Conservation (phyloP, 2,888 invertebrate species). For the Octodonta nipae region DNA sequence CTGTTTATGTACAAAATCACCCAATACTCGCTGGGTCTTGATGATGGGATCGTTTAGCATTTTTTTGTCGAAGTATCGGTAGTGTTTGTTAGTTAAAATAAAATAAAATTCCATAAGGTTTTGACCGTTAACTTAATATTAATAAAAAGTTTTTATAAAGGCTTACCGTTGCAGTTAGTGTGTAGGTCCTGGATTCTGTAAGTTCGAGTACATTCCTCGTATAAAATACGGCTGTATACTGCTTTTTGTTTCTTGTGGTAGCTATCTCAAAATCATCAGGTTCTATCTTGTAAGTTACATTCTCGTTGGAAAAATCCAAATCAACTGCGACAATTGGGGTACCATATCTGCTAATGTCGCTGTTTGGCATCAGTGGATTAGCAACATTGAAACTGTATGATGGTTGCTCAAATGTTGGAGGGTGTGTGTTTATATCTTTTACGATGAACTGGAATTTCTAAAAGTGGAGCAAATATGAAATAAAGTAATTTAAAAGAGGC, state of each 20-base stretch:
- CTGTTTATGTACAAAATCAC: no score
- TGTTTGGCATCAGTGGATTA: constrained; percentile 37
- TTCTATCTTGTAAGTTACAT: constrained; percentile 18
- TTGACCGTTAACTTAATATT: no score
- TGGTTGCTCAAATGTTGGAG: constrained; percentile 33
- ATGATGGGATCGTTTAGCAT: no score
- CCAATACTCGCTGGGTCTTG: no score
- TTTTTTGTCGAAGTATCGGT: no score
- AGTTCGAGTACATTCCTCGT: constrained; percentile 14
- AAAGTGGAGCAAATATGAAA: no score
- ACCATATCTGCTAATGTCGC: constrained; percentile 34
- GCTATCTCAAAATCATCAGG: constrained; percentile 17
- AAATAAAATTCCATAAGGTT: no score
- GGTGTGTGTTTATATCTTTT: constrained; percentile 41
- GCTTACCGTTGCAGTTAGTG: constrained; percentile 24
- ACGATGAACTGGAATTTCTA: no score
- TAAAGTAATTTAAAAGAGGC: no score
- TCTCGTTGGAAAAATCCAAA: constrained; percentile 40
- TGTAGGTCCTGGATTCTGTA: constrained; percentile 11
- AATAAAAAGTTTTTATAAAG: constrained; percentile 2
- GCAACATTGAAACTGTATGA: constrained; percentile 35
- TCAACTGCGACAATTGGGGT: constrained; percentile 36
- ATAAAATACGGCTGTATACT: constrained; percentile 16
- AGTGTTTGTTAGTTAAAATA: no score
- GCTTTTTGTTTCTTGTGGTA: constrained; percentile 10